These are phyloP conservation scores for Leptobrachium leishanense DNA, from an alignment of 2,113 vertebrate genomes.

Conservation along the genomic window DNA sequence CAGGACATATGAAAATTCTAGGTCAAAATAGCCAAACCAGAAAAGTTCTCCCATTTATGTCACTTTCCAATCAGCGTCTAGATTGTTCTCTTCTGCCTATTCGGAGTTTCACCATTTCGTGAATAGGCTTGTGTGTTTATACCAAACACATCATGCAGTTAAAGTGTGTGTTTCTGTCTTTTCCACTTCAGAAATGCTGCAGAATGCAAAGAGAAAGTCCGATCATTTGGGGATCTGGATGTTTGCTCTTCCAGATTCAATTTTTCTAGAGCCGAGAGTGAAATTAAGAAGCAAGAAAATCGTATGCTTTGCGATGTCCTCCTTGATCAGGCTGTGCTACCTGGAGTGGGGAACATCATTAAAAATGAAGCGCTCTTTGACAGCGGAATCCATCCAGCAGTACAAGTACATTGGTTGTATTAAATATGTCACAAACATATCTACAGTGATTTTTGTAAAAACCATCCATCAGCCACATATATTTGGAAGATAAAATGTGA, in stretches of 20 bases:
- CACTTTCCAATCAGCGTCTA: no score
- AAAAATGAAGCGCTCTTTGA: slow-evolving; percentile 94
- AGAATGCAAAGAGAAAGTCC: slow-evolving; percentile 76
- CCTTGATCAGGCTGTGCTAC: slow-evolving; percentile 86
- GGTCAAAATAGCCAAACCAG: no score
- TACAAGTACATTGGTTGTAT: slow-evolving; percentile 69
- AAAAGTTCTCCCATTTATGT: no score
- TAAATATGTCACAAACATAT: background rate
- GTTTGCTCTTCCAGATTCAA: slow-evolving; percentile 86
- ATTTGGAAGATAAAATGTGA: no score
- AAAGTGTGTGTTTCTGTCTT: slow-evolving; percentile 1
- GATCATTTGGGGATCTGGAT: slow-evolving; percentile 78
- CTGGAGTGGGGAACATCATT: slow-evolving; percentile 95
- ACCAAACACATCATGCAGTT: no score
- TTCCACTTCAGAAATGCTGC: slow-evolving; percentile 69
- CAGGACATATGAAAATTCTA: no score
- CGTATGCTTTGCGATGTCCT: slow-evolving; percentile 89
- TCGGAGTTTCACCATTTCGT: no score
- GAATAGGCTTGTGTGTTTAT: no score
- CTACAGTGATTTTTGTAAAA: no score
- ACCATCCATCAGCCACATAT: no score
- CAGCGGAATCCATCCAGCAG: slow-evolving; percentile 82
- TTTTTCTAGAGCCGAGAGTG: slow-evolving; percentile 71
- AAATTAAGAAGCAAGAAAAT: slow-evolving; percentile 69
- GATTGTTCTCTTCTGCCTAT: no score